phyloP scores from a whole-genome alignment of 2,888 invertebrate species.

The Eupeodes latifasciatus region DNA sequence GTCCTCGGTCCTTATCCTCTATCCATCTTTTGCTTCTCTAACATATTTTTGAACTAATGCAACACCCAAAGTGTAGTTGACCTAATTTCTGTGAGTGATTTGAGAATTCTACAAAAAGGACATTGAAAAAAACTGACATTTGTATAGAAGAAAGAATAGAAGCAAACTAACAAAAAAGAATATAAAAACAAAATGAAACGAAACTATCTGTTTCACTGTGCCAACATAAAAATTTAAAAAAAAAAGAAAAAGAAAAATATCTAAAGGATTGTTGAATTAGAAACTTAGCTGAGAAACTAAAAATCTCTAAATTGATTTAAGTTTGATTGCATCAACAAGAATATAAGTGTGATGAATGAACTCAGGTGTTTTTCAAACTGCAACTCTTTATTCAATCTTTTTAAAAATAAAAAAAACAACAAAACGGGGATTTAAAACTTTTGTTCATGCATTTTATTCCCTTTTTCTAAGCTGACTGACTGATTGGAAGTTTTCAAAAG shows the following conservation, averaged over 20 bases:
- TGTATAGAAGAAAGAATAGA: constrained; percentile 2
- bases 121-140: constrained; percentile 33
- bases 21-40: not conserved
- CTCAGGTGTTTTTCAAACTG: constrained; percentile 5
- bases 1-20: not conserved
- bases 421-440: constrained; percentile 54
- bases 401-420: not conserved
- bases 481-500: constrained; percentile 27
- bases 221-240: constrained; percentile 2
- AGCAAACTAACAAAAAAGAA: not conserved
- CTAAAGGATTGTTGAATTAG: constrained; percentile 63
- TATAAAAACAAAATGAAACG: not conserved
- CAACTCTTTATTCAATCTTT: not conserved
- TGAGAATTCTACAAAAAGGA: constrained; percentile 55
- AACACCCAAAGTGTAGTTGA: constrained; percentile 60
- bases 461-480: constrained; percentile 11
- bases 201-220: constrained; percentile 9
- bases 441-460: constrained; percentile 13
- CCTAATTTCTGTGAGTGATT: constrained; percentile 72
- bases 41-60: constrained; percentile 32
- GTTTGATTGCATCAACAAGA: constrained; percentile 60
- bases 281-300: constrained; percentile 63
- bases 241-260: not conserved
- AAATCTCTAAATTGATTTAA: constrained; percentile 73
- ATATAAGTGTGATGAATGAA: constrained; percentile 52